Base-by-base conservation (phyloP, 2,888 invertebrate species). In the Tineola bisselliella region DNA sequence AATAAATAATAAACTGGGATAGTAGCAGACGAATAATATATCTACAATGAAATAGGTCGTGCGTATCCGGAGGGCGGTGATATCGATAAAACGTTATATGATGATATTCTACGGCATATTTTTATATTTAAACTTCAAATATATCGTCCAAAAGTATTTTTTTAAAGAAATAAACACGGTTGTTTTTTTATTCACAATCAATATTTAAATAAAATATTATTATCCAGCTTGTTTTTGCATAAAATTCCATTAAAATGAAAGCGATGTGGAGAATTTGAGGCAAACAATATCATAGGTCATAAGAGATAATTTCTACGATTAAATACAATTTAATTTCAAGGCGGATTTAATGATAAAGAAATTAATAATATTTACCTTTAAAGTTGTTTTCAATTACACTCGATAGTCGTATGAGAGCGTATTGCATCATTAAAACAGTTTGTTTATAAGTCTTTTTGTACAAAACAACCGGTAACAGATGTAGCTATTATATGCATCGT, bases 21-120 rank as follows among this genome's bases (percentile, higher is more conserved):
- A 48, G 48, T 48, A 18, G 48, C 18, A 48, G 48, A 48, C 48
- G 48, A 48, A 15, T 48, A 15, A 48, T 48, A 15, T 48, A 18
- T n/a, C 44, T 44, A 44, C 48, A 17, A 17, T 15, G 19, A 81
- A 77, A 72, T 81, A 69, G 84, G 82, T 77, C 82, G 76, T 72
- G 73, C 82, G 76, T 72, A 73, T 56, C 56, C 56, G 56, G 56
- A 56, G 56, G 56, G 56, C 56, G 19, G 56, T 25, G 56, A 25
- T 56, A 56, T 56, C 56, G 30, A 19, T 56, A 25, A 56, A 18
- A 25, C 30, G 56, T 38, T 38, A 4, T 12, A 10, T 38, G 38
- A 38, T 38, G 6, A 38, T 38, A 38, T 38, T 38, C 10, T 38
- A n/a, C 10, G 3, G 3, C 1, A 38, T 4, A 38, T 38, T 6